Evolutionary conservation across 1,140 invertebrate genomes (phyloP), one percentile per base, ranked within the genome.

Genomic region (Eulimnadia texana): DNA sequence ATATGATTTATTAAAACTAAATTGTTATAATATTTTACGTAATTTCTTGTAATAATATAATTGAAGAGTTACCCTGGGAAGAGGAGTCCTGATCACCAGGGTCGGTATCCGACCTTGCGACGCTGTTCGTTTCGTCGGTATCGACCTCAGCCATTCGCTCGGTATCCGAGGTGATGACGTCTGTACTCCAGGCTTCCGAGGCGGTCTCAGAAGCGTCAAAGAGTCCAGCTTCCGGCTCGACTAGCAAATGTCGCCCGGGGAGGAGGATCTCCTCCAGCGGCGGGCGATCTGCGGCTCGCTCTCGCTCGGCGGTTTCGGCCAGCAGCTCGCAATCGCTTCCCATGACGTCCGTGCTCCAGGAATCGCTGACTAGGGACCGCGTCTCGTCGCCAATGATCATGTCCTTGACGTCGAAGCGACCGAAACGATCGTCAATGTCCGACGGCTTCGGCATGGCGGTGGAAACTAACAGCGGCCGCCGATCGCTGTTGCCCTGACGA

Each of bases 391-490:
- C 79, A 70, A 60, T 53, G 68, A 86, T 78, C 29, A 90, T 73
- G 69, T 88, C 88, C 72, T 89, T 92, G 29, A 98, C 92, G 70
- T 95, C 93, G 75, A 99, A 99, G 75, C 96, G 96, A 68, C 94
- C 95, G 80, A 99, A 99, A 73, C 97, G 94, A 64, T 98, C 95
- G 67, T 97, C 93, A 60, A 99, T 93, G 70, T 98, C 94, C 62
- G 86, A 88, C 19, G 25, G 65, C 50, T 19, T 56, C 20, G 42
- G 53, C 42, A 29, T 58, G 56, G 13, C 64, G 66, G 49, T 66
- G 61, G 1, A 65, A 47, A 66, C 53, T 25, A 52, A 29, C 33
- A 29, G 29, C 47, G 25, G 33, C n/a, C 63, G 62, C 52, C 52
- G 64, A 74, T 73, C 60, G 69, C 68, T 70, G 76, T 72, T 64